Conservation (phyloP, 2,888 invertebrate species). For the Pogonocherus hispidulus region DNA sequence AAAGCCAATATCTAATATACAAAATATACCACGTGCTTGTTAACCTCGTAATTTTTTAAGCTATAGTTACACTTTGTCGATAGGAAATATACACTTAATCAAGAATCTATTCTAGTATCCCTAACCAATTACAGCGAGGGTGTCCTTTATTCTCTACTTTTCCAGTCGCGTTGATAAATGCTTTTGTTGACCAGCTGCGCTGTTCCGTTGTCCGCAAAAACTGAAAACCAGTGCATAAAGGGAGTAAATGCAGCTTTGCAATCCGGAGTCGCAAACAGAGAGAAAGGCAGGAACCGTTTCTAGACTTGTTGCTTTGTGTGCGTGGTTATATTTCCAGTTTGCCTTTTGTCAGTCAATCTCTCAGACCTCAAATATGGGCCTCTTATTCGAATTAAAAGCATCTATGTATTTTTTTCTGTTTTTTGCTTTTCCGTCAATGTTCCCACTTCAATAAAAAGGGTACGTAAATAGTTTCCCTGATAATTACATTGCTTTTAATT, state of each 20-base stretch:
- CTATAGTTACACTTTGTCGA: no score
- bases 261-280: background rate
- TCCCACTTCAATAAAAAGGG: background rate
- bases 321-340: background rate
- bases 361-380: background rate
- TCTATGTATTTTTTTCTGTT: background rate
- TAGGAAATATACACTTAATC: no score
- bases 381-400: background rate
- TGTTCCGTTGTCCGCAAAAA: no score
- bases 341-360: slow-evolving; percentile 16
- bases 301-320: slow-evolving; percentile 21
- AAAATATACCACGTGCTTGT: no score
- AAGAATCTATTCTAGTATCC: no score
- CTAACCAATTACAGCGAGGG: background rate
- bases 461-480: background rate
- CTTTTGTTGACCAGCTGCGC: background rate
- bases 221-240: background rate
- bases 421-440: background rate
- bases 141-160: no score
- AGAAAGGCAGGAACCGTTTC: background rate
- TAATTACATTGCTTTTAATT: no score
- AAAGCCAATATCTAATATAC: no score
- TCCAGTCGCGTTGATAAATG: background rate
- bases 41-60: no score
- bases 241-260: background rate